Base-by-base conservation (phyloP, 1,140 invertebrate genomes). In the Pygmarrhopalites habei region DNA sequence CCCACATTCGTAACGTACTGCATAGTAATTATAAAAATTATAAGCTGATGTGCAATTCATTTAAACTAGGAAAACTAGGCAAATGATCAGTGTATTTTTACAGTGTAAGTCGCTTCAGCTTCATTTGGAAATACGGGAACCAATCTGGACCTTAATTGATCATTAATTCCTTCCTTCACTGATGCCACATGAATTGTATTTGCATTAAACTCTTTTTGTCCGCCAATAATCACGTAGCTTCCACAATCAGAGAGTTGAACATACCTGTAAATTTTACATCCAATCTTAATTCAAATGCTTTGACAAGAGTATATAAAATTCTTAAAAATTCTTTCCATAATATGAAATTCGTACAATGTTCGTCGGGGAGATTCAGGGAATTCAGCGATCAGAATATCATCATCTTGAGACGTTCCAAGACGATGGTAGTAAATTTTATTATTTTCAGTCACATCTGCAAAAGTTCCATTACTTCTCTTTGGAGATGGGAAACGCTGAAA, bases 381-480 rank as follows among this genome's bases (percentile, higher is more conserved):
- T 75, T 97, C 89, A 21, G 88, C 86, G 49, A 89, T 87, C 35
- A 96, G 74, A 26, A 95, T 78, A 80, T 99, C 96, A 62, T 95
- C 83, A 1, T 83, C 80, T 74, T 96, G 94, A 19, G 84, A 78
- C 23, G 92, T 95, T 64, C 89, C 87, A 43, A 98, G 72, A 56
- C 79, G 77, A 78, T 99, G 96, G 78, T 93, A 99, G 75, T 86
- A 96, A 14, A 99, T 77, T 74, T 96, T 96, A 74, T 98, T 92
- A 79, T 95, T 84, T 30, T 60, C 46, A 41, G 58, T 61, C 73
- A 92, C 89, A 86, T 90, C 75, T 95, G 93, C 5, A 15, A 15
- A 35, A 7, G 5, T 5, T 5, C 5, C 15, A 76, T 96, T 95
- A 28, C 28, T 25, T 4, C 12, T 12, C 7, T 47, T 47, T 7